phyloP scores from a whole-genome alignment of 2,797 vertebrate species.

The Mus minutoides region DNA sequence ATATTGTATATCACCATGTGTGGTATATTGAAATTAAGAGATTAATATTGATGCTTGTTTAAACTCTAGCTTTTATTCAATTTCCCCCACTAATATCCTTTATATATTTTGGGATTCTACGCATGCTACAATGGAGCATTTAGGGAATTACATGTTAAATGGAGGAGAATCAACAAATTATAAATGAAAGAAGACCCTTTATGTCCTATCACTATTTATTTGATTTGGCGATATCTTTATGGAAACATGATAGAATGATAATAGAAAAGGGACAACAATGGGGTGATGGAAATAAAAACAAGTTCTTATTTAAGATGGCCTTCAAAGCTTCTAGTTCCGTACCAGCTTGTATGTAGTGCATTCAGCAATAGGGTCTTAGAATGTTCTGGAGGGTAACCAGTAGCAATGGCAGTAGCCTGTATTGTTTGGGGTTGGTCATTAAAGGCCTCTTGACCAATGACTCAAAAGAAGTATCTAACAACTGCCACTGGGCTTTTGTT shows the following conservation, averaged over 20 bases:
- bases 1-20: background rate
- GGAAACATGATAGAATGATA: background rate
- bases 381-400: background rate
- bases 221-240: conserved; percentile 6
- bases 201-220: background rate
- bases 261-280: background rate
- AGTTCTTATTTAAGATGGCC: background rate
- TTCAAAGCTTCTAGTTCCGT: background rate
- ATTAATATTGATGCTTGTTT: background rate
- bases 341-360: background rate
- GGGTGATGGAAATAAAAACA: background rate
- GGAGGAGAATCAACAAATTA: background rate
- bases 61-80: conserved; percentile 36
- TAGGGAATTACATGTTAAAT: conserved; percentile 54
- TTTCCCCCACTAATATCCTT: conserved; percentile 27
- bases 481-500: background rate
- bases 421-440: background rate
- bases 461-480: background rate
- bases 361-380: background rate
- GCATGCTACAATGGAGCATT: background rate
- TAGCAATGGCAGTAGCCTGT: background rate
- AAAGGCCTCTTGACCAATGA: background rate
- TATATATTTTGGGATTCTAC: conserved; percentile 21
- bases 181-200: background rate
- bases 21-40: conserved; percentile 51